Percentiles rank a stretch among this genome's conserved stretches.
Conservation (phyloP, 2,797 vertebrate genomes). For the Hipposideros larvatus region DNA sequence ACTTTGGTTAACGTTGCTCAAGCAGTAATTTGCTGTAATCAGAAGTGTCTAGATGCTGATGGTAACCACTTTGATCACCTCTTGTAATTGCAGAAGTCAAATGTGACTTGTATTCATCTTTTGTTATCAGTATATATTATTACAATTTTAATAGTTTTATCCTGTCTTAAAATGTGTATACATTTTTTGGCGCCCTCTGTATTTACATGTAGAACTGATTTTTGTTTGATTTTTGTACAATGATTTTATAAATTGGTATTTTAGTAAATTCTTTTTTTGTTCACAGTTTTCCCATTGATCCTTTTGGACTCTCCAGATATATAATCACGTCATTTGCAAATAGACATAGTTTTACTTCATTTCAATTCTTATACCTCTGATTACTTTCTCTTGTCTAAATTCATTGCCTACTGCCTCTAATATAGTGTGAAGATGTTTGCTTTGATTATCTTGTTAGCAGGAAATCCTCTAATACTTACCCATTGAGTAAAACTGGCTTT, state of each 20-base stretch:
- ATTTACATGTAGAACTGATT: background rate
- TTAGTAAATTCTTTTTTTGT: background rate
- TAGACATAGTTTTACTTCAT: background rate
- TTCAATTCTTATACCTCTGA: background rate
- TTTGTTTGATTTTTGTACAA: background rate
- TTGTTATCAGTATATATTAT: too few species aligned
- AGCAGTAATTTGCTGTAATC: too few species aligned
- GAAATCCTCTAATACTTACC: background rate
- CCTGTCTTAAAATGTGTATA: too few species aligned
- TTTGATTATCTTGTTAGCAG: background rate
- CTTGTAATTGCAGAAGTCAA: too few species aligned
- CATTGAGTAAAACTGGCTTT: background rate
- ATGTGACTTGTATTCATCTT: too few species aligned
- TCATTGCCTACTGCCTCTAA: background rate
- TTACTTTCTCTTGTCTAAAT: conserved; percentile 43
- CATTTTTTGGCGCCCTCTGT: too few species aligned
- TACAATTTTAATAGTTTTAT: too few species aligned
- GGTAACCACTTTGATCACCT: too few species aligned
- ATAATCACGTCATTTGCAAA: background rate
- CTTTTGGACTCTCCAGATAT: background rate
- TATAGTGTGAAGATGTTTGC: background rate
- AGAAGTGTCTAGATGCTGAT: too few species aligned
- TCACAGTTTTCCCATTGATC: background rate
- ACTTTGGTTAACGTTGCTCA: too few species aligned
- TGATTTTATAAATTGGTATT: background rate